Base-by-base conservation (phyloP, 2,113 vertebrate species). In the Melanotaenia duboulayi region DNA sequence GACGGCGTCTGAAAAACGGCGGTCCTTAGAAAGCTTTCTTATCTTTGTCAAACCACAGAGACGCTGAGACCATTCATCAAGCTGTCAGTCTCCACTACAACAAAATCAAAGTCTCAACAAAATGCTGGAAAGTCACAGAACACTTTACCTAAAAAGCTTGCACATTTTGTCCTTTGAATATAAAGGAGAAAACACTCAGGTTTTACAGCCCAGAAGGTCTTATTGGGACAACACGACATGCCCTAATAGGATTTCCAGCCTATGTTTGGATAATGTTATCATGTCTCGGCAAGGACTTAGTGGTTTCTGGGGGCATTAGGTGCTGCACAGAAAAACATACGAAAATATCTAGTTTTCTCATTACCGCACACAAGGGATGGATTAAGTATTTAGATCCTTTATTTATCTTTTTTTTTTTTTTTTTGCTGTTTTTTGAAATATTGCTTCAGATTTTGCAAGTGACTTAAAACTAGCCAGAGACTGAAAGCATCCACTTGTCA, bases 241-340 rank as follows among this genome's bases (percentile, higher is more conserved):
- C 22, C 20, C 20, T 83, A 78, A 83, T 76, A 83, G 76, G 79
- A 86, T 81, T 78, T 52, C 10, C 3, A 65, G 51, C 52, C 79
- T 68, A 23, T 88, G 83, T 81, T 81, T 71, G 78, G 55, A 71
- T 83, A 71, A 84, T 54, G 49, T 68, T 81, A 58, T 80, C 56
- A 72, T 46, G 63, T 73, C 71, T 70, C 23, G 54, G 60, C 25
- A 52, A 63, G 64, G 71, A 73, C 58, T 65, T 13, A 74, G 55
- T 46, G 49, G 65, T 73, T 79, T 81, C 44, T 37, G 46, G 10
- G 54, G 32, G 40, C 24, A 80, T 82, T 73, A 78, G 44, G 70
- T 67, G 63, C 23, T 44, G 13, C 39, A 68, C 25, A 40, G 12
- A 2, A 44, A 44, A 4, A 44, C 6, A 39, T 39, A 11, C 11